These are phyloP conservation scores for Aspidiotus destructor DNA, from an alignment of 2,888 invertebrate species.

Conservation along the genomic window DNA sequence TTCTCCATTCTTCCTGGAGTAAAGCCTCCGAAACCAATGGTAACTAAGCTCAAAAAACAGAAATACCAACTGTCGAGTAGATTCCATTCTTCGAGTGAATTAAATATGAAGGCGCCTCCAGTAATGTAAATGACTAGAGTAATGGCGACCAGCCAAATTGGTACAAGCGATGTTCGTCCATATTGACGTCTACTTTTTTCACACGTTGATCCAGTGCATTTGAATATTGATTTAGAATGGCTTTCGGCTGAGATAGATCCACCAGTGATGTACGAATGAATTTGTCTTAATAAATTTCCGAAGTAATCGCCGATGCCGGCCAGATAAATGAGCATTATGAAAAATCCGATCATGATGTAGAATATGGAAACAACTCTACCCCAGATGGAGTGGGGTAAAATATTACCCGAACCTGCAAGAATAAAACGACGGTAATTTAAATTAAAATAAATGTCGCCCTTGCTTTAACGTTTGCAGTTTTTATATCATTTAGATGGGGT, in stretches of 20 bases:
- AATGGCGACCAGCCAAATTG: constrained; percentile 74
- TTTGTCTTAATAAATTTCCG: constrained; percentile 64
- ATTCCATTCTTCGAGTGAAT: constrained; percentile 83
- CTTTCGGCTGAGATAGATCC: no score
- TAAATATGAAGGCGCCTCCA: constrained; percentile 81
- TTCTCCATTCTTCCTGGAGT: constrained; percentile 56
- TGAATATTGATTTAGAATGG: constrained; percentile 13
- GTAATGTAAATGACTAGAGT: constrained; percentile 63
- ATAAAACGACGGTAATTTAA: no score
- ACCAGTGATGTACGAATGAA: constrained; percentile 50
- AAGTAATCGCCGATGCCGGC: constrained; percentile 78
- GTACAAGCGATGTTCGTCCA: constrained; percentile 54
- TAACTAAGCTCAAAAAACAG: constrained; percentile 53
- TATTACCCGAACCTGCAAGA: constrained; percentile 66
- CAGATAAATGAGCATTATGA: constrained; percentile 75
- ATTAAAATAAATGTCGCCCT: no score
- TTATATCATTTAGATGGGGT: no score
- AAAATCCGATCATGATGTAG: constrained; percentile 78
- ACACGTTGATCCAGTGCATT: constrained; percentile 10
- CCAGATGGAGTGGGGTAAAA: constrained; percentile 68
- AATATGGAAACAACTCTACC: constrained; percentile 72
- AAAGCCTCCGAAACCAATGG: constrained; percentile 74
- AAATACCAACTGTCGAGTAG: constrained; percentile 68
- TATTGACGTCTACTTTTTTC: constrained; percentile 7
- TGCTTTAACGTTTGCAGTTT: no score